Evolutionary conservation across 2,888 invertebrate genomes (phyloP).

Genomic region (Malthinus seriepunctatus): DNA sequence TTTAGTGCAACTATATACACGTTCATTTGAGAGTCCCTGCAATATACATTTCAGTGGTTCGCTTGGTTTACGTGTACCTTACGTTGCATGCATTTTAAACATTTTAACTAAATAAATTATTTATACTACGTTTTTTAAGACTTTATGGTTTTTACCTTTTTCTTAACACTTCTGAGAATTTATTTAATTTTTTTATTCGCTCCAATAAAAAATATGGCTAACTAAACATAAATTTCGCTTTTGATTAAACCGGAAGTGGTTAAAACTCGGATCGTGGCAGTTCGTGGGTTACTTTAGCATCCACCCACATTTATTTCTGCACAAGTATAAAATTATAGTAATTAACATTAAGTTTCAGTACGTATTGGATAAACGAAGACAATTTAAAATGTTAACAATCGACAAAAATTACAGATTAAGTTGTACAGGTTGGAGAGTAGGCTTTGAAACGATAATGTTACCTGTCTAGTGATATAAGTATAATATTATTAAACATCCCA

Average conservation of each 20-base stretch:
- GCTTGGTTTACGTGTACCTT: not conserved
- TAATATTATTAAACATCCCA: conserved; percentile 3
- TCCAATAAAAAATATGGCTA: too few species aligned
- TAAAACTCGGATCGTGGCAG: too few species aligned
- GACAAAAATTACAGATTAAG: not conserved
- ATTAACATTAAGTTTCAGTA: too few species aligned
- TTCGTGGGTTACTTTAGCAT: too few species aligned
- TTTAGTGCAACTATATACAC: not conserved
- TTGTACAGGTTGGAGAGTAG: conserved; percentile 2
- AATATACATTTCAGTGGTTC: conserved; percentile 8
- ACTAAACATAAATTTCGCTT: too few species aligned
- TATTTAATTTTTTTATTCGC: too few species aligned
- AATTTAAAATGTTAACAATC: too few species aligned
- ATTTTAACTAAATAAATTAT: conserved; percentile 17
- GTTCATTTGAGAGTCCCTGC: not conserved
- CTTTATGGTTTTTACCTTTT: conserved; percentile 3
- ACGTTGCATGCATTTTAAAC: conserved; percentile 14
- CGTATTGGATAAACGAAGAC: too few species aligned
- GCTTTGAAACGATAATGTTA: conserved; percentile 5
- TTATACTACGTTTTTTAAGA: not conserved
- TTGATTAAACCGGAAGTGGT: too few species aligned
- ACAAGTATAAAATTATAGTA: too few species aligned
- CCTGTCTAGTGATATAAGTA: not conserved
- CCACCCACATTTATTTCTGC: too few species aligned
- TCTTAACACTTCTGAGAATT: not conserved